Conservation (phyloP, 2,888 invertebrate species). For the Melanostoma mellinum region DNA sequence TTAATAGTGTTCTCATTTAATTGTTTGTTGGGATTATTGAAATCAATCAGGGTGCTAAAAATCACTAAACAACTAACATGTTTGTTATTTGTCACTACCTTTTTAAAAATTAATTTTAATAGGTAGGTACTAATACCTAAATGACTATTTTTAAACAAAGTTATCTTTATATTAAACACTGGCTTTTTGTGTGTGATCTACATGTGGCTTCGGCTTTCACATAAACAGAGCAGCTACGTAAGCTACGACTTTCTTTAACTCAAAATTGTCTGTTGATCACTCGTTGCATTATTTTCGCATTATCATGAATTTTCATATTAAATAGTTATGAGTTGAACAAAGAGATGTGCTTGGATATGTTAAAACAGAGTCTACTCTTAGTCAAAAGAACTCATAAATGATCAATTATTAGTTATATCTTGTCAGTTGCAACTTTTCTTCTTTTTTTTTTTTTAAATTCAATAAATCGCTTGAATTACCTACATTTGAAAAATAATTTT, state of each 20-base stretch:
- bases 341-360: constrained; percentile 48
- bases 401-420: too few relatives aligned
- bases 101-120: constrained; percentile 14
- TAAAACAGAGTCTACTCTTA: neutral
- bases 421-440: too few relatives aligned
- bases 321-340: neutral
- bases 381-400: too few relatives aligned
- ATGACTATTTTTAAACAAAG: neutral
- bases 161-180: constrained; percentile 1
- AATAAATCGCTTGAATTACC: too few relatives aligned
- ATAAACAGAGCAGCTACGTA: constrained; percentile 15
- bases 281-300: constrained; percentile 60
- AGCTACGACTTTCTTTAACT: constrained; percentile 5
- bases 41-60: constrained; percentile 61
- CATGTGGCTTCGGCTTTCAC: neutral
- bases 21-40: constrained; percentile 32
- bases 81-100: constrained; percentile 7
- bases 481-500: too few relatives aligned
- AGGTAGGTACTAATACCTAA: neutral
- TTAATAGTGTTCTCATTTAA: constrained; percentile 35
- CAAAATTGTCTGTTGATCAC: constrained; percentile 31
- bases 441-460: too few relatives aligned
- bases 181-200: neutral
- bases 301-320: constrained; percentile 22
- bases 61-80: constrained; percentile 30